Base-by-base conservation (phyloP, 2,113 vertebrate species). In the Sardina pilchardus region DNA sequence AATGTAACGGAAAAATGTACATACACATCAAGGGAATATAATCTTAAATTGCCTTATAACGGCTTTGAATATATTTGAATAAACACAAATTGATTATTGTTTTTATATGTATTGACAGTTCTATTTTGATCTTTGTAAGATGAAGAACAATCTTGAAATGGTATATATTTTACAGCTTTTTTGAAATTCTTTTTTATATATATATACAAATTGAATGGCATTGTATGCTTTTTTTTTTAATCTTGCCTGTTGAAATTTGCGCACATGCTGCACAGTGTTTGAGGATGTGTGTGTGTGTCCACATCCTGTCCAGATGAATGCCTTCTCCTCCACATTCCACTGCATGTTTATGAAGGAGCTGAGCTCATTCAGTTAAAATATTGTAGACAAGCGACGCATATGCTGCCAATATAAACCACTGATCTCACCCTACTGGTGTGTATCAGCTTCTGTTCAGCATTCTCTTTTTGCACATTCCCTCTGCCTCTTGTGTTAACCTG, bases 31-130 rank as follows among this genome's bases (percentile, higher is more conserved):
- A 75, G 67, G 67, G 67, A 36, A 75, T 75, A 75, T 75, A 75
- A 75, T 75, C 67, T 75, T 75, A 75, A 36, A 91, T 88, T 88
- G 93, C 94, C 93, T 94, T 93, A 92, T 82, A 89, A 90, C 89
- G 86, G 90, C 93, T 88, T 89, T 78, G 16, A 67, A 86, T 42
- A 85, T 81, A 84, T 87, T 75, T 84, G 87, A 85, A 9, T 87
- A 90, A 82, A 83, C 63, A 83, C 63, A 89, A 45, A 83, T 87
- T 89, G 87, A 85, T 71, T 86, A 86, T 82, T 87, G 86, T 91
- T 93, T 87, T 84, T 92, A 86, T 92, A 90, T 86, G 82, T 88
- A 88, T 81, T 90, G 78, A 44, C 88, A 88, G 88, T 84, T 88
- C 81, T 92, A 91, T 92, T 93, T 87, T 89, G 89, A 86, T 84